Evolutionary conservation across 1,140 invertebrate species (phyloP), one percentile per base, ranked within the genome.

Genomic region (Eubasilissa regina): DNA sequence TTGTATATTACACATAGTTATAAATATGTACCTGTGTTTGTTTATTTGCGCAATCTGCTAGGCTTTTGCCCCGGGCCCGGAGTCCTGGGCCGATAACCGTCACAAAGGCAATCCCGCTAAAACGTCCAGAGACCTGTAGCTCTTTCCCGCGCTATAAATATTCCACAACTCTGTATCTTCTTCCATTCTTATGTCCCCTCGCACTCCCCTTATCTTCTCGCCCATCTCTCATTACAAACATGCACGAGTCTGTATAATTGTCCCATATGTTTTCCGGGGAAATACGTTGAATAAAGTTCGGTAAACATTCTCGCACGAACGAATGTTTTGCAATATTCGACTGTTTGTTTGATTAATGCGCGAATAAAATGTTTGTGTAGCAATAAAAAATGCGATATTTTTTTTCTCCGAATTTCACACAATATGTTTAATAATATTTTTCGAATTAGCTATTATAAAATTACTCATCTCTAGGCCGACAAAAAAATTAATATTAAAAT

Each of bases 41-140:
- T 56, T 56, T 17, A 56, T 56, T 56, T 62, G 35, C 11, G 58
- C 12, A 66, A 51, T 35, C 25, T 35, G 47, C 66, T 25, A 47
- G n/a, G 45, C 47, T 70, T 70, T 51, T 19, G 48, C 51, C 47
- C 66, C 66, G 13, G 35, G 4, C 44, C 62, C 62, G 17, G 13
- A 68, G n/a, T 17, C 64, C 44, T 64, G 66, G 12, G 62, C 66
- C 47, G 48, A 70, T 53, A 70, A 21, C 66, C 51, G 66, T 70
- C 66, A 70, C 66, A 70, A 53, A 70, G 66, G 66, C 66, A 70
- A 70, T 70, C 66, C 45, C 15, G 45, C 66, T 70, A 70, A 70
- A 70, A 70, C 66, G 66, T 70, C 66, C 66, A 48, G 66, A 70
- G 66, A 70, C 66, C 66, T 53, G 45, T 48, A 70, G 45, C 66